phyloP scores from a whole-genome alignment of 2,888 invertebrate species.

The Parnassius mnemosyne region DNA sequence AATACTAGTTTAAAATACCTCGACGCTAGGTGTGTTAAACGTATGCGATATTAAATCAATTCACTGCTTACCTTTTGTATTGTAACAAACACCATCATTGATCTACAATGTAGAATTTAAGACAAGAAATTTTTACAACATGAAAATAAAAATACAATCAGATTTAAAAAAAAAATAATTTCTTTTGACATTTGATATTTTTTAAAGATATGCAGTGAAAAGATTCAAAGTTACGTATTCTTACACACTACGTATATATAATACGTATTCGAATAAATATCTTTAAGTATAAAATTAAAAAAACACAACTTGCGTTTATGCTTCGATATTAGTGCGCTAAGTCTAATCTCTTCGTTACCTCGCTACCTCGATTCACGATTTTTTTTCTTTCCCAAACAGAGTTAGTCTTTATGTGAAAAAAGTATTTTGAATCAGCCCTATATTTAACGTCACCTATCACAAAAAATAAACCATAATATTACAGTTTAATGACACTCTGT shows the following conservation, averaged over 20 bases:
- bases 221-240: conserved; percentile 28
- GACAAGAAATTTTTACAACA: neutral
- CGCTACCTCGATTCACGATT: conserved; percentile 21
- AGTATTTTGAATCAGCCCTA: neutral
- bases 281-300: conserved; percentile 76
- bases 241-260: conserved; percentile 57
- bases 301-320: conserved; percentile 68
- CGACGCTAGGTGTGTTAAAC: conserved; percentile 61
- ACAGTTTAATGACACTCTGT: conserved; percentile 9
- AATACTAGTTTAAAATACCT: conserved; percentile 50
- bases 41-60: conserved; percentile 30
- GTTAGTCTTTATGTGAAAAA: neutral
- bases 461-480: conserved; percentile 13
- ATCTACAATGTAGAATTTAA: neutral
- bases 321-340: conserved; percentile 61
- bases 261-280: conserved; percentile 74
- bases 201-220: conserved; percentile 14
- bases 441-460: conserved; percentile 13
- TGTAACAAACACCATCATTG: neutral
- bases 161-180: neutral
- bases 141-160: conserved; percentile 1
- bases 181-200: neutral
- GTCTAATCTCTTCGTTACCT: conserved; percentile 35
- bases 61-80: conserved; percentile 9
- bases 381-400: conserved; percentile 23